Base-by-base conservation (phyloP, 2,797 vertebrate species). In the Furcifer pardalis region DNA sequence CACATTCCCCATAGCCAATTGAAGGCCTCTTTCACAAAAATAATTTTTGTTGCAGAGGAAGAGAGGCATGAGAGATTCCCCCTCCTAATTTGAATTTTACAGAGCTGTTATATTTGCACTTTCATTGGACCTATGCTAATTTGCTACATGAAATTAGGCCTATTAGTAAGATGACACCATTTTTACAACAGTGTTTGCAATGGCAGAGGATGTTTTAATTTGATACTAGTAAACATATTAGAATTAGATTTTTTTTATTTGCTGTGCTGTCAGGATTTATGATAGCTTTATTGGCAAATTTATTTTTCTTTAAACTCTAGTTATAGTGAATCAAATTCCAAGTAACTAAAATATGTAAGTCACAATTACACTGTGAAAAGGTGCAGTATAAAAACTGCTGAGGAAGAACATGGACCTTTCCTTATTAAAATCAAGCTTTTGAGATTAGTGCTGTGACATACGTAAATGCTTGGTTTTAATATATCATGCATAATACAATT, bases 11-110 rank as follows among this genome's bases (percentile, higher is more conserved):
- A 92, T 94, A 95, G 96, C 95, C 95, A 86, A 92, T 95, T 97
- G 97, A 98, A 97, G 97, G 98, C 97, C 97, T 97, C 94, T 95
- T 91, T 95, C 91, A 91, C 91, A 91, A 97, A 97, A 95, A 95
- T 92, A 91, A 81, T 92, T 95, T 93, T 88, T 93, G 60, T 88
- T 89, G 79, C 86, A 83, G 81, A 95, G 91, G 0, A 88, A 87
- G 84, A 75, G 91, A 90, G 83, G 82, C 88, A 84, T 84, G 87
- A 82, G 74, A 90, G 88, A 94, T 93, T 92, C 86, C 86, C 93
- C 87, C 3, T 0, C 86, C 91, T 94, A 89, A 92, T 94, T 92
- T 93, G 91, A 94, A 91, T 95, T 90, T 95, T 91, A 94, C 93
- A 89, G 93, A 93, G 87, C 94, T 91, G 93, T 94, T 94, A 56